Base-by-base conservation (phyloP, 2,113 vertebrate species). In the Brachyistius frenatus region DNA sequence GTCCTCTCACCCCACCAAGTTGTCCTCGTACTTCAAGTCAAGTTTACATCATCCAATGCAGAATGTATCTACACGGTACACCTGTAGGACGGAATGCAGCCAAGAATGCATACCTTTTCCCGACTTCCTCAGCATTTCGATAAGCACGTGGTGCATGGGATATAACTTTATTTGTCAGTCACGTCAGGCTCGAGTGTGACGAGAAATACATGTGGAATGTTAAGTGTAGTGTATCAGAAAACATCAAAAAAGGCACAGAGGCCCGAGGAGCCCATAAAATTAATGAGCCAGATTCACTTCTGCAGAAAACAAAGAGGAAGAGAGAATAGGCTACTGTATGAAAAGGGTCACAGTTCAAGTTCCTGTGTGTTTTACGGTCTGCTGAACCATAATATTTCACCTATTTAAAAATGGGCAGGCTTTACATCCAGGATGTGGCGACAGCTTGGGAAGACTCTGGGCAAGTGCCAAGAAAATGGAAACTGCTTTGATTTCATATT, bases 221-320 rank as follows among this genome's bases (percentile, higher is more conserved):
- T 91, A 90, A 93, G 90, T 88, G 87, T 62, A 49, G 62, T 41
- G 61, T 86, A 87, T 88, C 78, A 70, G 75, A 86, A 87, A 88
- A 90, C 84, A 91, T 93, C 84, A 94, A 91, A 91, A 89, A 75
- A 86, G 80, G 69, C 77, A 63, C 52, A 11, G 10, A 66, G 82
- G 78, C 84, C 57, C 15, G 0, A 70, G 82, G 82, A 88, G 70
- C 71, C 68, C 8, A 65, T 93, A 88, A 94, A 93, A 91, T 90
- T 86, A 91, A 92, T 92, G 93, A 92, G 83, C 92, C 89, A 79
- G 69, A 80, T 62, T 82, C 81, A 87, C 85, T 87, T 74, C 49
- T 71, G 86, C 31, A 37, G 73, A 77, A 89, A 87, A 88, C 82
- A 92, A 87, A 93, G 85, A 85, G 60, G 65, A 54, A 23, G 16